Base-by-base conservation (phyloP, 2,113 vertebrate species). In the Poeciliopsis retropinna region DNA sequence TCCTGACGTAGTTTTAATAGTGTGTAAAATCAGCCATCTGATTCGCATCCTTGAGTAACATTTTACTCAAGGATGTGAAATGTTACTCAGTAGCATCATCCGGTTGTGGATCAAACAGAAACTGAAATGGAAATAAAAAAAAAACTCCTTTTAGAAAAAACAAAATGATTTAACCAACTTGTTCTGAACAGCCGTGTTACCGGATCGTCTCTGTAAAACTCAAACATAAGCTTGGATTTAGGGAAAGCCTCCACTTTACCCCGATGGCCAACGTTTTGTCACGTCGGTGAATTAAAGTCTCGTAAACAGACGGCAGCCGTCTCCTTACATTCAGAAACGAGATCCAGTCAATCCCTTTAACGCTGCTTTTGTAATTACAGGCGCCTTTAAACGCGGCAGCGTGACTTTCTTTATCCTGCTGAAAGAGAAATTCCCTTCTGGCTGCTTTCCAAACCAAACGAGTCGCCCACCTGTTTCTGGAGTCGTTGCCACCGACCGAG, bases 361-460 rank as follows among this genome's bases (percentile, higher is more conserved):
- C 8, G 51, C 51, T 25, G 17, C 2, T 64, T 64, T 17, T 34
- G 13, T 29, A 22, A 31, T 60, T 34, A 70, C 31, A 34, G 47
- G 47, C n/a, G 13, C n/a, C 37, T 28, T 67, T 54, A 54, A 69
- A 54, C 4, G 66, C 66, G 12, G 66, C 41, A 51, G n/a, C 3
- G 25, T 22, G 19, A 69, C 19, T 13, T n/a, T 67, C 39, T 27
- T 25, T 64, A 8, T 34, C 3, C 30, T n/a, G 22, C 51, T 57
- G 5, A 57, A 51, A 25, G 22, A 57, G 22, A 57, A 57, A n/a
- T 29, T 66, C 31, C 47, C 0, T 12, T 30, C 34, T 54, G 77
- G 73, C 34, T 47, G 6, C 5, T 67, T 57, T 73, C 64, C 64
- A 72, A 61, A 31, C 31, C 27, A 32, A 71, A 63, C 60, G 47